These are phyloP conservation scores for Stigmatopora nigra DNA, from an alignment of 2,113 vertebrate species.

Conservation along the genomic window DNA sequence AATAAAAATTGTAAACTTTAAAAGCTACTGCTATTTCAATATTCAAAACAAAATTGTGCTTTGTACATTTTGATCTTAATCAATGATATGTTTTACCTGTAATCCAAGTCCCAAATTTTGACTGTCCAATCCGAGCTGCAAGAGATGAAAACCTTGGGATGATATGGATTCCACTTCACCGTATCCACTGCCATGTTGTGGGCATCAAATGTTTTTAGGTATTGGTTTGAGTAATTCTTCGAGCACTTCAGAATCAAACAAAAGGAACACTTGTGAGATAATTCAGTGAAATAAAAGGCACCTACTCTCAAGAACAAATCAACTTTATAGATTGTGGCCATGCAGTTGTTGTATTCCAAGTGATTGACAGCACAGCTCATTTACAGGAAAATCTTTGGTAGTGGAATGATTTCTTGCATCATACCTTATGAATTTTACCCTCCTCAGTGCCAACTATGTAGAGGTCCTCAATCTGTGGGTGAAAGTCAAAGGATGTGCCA, in stretches of 20 bases:
- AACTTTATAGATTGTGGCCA: conserved; percentile 5
- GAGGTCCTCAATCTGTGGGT: conserved; percentile 84
- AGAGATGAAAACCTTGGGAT: conserved; percentile 86
- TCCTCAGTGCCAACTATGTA: conserved; percentile 90
- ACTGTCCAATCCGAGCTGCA: conserved; percentile 94
- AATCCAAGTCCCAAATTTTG: conserved; percentile 94
- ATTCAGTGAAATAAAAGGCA: conserved; percentile 19
- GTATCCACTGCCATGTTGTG: conserved; percentile 85
- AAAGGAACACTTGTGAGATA: not conserved
- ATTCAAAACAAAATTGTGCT: not conserved
- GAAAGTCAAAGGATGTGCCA: conserved; percentile 88
- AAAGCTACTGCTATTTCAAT: not conserved
- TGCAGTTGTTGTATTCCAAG: conserved; percentile 25
- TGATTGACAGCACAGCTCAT: conserved; percentile 32
- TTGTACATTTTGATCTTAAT: not conserved
- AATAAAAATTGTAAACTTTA: too few species aligned
- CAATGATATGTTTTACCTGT: conserved; percentile 71
- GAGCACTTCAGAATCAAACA: conserved; percentile 75
- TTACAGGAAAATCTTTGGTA: conserved; percentile 11
- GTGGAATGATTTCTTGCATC: conserved; percentile 27
- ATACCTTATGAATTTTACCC: conserved; percentile 96
- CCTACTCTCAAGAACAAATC: conserved; percentile 8
- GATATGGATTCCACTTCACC: conserved; percentile 87
- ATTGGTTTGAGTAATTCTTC: conserved; percentile 85
- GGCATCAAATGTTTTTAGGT: conserved; percentile 82